Percentiles rank a stretch among this genome's conserved stretches.
Conservation (phyloP, 2,888 invertebrate genomes). For the Macrosoma leucophasiata region DNA sequence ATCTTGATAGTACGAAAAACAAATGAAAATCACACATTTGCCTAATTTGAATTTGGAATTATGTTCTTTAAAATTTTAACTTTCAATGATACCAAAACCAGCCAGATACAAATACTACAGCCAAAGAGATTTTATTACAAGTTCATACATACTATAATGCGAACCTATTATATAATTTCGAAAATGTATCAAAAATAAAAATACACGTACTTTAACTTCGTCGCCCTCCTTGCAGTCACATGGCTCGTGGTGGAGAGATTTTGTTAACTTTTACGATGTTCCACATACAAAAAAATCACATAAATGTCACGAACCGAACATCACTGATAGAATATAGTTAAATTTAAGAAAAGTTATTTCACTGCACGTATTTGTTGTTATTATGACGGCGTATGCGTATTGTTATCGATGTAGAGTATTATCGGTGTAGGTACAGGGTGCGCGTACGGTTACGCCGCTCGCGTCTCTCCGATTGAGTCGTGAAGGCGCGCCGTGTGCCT, state of each 20-base stretch:
- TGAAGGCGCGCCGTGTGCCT: slow-evolving; percentile 34
- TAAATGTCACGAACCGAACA: slow-evolving; percentile 11
- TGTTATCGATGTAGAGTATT: slow-evolving; percentile 30
- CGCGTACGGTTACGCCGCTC: slow-evolving; percentile 40
- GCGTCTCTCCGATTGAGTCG: slow-evolving; percentile 50
- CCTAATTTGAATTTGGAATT: too few relatives aligned
- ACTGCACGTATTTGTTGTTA: slow-evolving; percentile 8
- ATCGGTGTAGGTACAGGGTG: slow-evolving; percentile 14
- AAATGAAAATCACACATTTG: too few relatives aligned
- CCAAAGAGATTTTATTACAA: too few relatives aligned
- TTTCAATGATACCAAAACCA: too few relatives aligned
- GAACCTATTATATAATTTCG: too few relatives aligned
- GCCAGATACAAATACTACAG: too few relatives aligned
- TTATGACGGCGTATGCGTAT: too few relatives aligned
- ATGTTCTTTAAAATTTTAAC: too few relatives aligned
- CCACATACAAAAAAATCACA: slow-evolving; percentile 13
- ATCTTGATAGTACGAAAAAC: too few relatives aligned
- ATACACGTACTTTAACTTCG: slow-evolving; percentile 58
- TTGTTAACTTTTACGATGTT: slow-evolving; percentile 27
- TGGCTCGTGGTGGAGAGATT: slow-evolving; percentile 62
- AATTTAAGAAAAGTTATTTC: slow-evolving; percentile 2
- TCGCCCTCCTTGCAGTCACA: slow-evolving; percentile 56
- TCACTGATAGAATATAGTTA: slow-evolving; percentile 4
- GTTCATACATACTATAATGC: too few relatives aligned
- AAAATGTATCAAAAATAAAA: slow-evolving; percentile 51